These are phyloP conservation scores for Heterocephalus glaber DNA, from an alignment of 2,113 vertebrate genomes.

Conservation along the genomic window DNA sequence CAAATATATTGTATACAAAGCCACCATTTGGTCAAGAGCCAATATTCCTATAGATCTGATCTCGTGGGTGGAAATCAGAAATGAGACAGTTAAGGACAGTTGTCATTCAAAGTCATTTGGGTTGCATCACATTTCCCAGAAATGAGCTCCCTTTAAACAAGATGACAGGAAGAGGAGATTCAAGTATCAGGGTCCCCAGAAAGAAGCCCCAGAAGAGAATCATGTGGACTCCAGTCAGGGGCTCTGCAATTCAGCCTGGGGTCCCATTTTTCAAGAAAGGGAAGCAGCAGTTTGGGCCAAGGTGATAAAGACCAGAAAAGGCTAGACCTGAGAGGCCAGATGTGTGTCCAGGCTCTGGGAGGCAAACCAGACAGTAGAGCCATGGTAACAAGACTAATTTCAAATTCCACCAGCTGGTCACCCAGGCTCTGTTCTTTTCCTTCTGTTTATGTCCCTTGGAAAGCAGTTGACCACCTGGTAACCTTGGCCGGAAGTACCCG, in stretches of 20 bases:
- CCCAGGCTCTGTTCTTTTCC: constrained; percentile 29
- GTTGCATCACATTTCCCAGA: not conserved
- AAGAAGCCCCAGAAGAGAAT: not conserved
- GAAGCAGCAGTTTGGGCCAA: not conserved
- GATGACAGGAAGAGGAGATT: not conserved
- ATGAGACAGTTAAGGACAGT: not conserved
- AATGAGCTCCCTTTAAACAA: not conserved
- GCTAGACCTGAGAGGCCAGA: constrained; percentile 37
- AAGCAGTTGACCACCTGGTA: constrained; percentile 63
- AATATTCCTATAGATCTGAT: not conserved
- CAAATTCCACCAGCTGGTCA: constrained; percentile 65
- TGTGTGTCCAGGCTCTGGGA: not conserved
- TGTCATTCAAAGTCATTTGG: not conserved
- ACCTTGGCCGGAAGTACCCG: constrained; percentile 45
- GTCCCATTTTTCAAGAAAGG: not conserved
- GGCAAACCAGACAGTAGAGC: constrained; percentile 28
- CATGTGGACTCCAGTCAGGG: not conserved
- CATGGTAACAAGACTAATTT: constrained; percentile 56
- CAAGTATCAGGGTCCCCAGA: not conserved
- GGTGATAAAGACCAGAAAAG: constrained; percentile 20
- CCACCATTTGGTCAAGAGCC: not conserved
- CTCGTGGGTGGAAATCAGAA: not conserved
- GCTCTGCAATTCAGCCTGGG: not conserved
- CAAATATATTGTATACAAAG: not conserved
- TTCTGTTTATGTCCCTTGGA: constrained; percentile 2